Conservation (phyloP, 2,888 invertebrate species). For the Clitarchus hookeri region DNA sequence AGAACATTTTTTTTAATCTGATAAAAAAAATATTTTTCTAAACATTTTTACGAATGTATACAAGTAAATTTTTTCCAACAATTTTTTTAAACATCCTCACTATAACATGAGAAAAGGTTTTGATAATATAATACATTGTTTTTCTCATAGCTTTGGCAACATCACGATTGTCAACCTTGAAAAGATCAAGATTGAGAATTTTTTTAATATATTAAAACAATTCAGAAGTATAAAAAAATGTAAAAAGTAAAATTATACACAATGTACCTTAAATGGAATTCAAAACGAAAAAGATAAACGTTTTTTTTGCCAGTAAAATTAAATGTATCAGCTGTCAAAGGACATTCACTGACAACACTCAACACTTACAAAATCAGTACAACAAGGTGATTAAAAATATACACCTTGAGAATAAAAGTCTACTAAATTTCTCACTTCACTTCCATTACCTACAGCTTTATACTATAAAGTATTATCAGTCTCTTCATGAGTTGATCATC, state of each 20-base stretch:
- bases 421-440: conserved; percentile 33
- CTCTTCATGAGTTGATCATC: conserved; percentile 41
- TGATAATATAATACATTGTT: conserved; percentile 35
- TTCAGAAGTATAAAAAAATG: conserved; percentile 30
- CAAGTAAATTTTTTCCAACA: conserved; percentile 40
- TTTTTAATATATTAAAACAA: conserved; percentile 39
- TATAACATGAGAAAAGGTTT: conserved; percentile 32
- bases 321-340: conserved; percentile 15
- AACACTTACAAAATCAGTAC: conserved; percentile 44
- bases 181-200: conserved; percentile 41
- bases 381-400: conserved; percentile 42
- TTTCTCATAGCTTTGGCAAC: conserved; percentile 44
- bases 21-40: conserved; percentile 39
- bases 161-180: conserved; percentile 45
- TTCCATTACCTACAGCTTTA: conserved; percentile 36
- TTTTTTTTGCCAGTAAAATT: neutral
- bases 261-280: conserved; percentile 24
- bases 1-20: conserved; percentile 41
- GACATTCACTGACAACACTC: conserved; percentile 40
- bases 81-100: conserved; percentile 37
- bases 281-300: conserved; percentile 28
- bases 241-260: conserved; percentile 28
- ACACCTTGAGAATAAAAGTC: conserved; percentile 40
- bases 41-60: conserved; percentile 42
- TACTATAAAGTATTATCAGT: conserved; percentile 43